Evolutionary conservation across 2,888 invertebrate genomes (phyloP).

Genomic region (Syritta pipiens): DNA sequence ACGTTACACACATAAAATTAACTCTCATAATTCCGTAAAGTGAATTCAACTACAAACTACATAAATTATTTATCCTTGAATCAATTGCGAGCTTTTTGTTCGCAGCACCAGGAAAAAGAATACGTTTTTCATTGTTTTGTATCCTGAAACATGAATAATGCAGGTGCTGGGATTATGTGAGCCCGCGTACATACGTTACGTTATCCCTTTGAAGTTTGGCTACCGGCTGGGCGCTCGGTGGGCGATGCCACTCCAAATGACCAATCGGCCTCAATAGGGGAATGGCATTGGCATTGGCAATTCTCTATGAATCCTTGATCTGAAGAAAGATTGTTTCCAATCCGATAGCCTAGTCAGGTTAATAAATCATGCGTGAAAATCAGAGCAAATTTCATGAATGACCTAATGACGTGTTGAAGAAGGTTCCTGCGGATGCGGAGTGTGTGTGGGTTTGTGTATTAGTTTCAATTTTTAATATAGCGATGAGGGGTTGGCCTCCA

Average conservation of each 20-base stretch:
- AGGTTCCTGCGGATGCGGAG: too few relatives aligned
- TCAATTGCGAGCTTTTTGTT: slow-evolving; percentile 7
- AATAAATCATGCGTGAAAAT: slow-evolving; percentile 61
- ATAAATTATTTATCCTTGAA: slow-evolving; percentile 31
- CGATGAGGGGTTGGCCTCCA: background rate
- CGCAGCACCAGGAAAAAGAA: background rate
- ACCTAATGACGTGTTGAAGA: slow-evolving; percentile 53
- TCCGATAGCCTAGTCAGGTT: slow-evolving; percentile 34
- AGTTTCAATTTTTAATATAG: slow-evolving; percentile 24
- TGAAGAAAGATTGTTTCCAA: slow-evolving; percentile 19
- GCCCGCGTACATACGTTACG: background rate
- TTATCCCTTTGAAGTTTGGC: slow-evolving; percentile 35
- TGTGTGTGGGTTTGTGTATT: slow-evolving; percentile 4
- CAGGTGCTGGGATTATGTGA: slow-evolving; percentile 4
- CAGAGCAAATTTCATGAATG: slow-evolving; percentile 47
- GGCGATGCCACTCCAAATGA: background rate
- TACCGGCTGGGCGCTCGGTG: too few relatives aligned
- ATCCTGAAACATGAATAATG: slow-evolving; percentile 43
- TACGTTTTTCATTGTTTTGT: slow-evolving; percentile 13
- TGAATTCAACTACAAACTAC: slow-evolving; percentile 30
- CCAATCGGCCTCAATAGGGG: too few relatives aligned
- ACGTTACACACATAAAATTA: slow-evolving; percentile 2
- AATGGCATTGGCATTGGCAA: too few relatives aligned
- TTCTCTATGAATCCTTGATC: too few relatives aligned
- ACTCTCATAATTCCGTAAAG: background rate